These are phyloP conservation scores for Ricordea florida DNA, from an alignment of 92 coral and sea anemone genomes.

Conservation along the genomic window DNA sequence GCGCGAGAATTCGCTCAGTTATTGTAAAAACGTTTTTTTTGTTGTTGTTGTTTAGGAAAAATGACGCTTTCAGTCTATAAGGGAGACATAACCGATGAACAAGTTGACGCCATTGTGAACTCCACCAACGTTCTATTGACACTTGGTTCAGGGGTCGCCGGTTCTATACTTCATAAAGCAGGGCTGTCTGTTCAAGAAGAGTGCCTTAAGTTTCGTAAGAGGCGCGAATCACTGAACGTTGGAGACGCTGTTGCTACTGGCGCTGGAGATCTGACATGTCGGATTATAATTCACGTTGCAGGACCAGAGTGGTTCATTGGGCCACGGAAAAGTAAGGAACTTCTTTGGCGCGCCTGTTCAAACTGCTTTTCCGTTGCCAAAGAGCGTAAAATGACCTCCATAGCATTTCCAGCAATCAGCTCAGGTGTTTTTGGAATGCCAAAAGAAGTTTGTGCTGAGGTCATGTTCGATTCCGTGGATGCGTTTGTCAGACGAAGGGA, in stretches of 20 bases:
- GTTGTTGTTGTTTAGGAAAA: background rate
- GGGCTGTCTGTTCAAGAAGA: slow-evolving; percentile 64
- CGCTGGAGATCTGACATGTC: slow-evolving; percentile 70
- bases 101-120: slow-evolving; percentile 78
- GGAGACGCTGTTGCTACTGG: slow-evolving; percentile 62
- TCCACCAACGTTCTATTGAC: slow-evolving; percentile 60
- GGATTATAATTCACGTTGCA: slow-evolving; percentile 64
- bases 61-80: slow-evolving; percentile 68
- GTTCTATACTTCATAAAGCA: slow-evolving; percentile 83
- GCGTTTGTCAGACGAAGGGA: background rate
- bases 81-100: slow-evolving; percentile 78
- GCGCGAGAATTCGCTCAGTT: background rate
- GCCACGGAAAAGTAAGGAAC: background rate
- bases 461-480: slow-evolving; percentile 50
- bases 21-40: background rate
- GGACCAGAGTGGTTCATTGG: slow-evolving; percentile 67
- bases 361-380: slow-evolving; percentile 30
- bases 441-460: slow-evolving; percentile 66
- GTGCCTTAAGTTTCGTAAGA: slow-evolving; percentile 2
- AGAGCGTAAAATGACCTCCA: slow-evolving; percentile 26
- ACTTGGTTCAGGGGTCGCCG: slow-evolving; percentile 79
- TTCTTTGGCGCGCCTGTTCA: slow-evolving; percentile 32
- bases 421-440: slow-evolving; percentile 78
- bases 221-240: slow-evolving; percentile 20
- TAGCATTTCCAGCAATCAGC: slow-evolving; percentile 78